Evolutionary conservation across 2,797 vertebrate species (phyloP), one percentile per base, ranked within the genome.

Genomic region (Ibycter americanus): DNA sequence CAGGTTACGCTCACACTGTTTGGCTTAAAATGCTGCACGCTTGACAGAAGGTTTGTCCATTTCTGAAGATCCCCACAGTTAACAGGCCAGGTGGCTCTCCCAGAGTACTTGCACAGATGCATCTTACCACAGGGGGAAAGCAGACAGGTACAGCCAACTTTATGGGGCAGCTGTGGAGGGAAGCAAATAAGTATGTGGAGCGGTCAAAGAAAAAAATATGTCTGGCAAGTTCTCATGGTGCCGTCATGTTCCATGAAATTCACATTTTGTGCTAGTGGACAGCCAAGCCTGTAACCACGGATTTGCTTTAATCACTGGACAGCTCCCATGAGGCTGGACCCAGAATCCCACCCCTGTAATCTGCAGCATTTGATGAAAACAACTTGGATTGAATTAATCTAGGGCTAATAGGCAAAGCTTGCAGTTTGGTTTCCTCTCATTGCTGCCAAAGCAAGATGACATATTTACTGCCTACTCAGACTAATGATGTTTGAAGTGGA

Each of bases 241-340:
- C 78, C 36, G 96, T 97, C 93, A 93, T 97, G 94, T 96, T 97
- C 94, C 88, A 91, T 92, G 96, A 96, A 93, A 92, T 91, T 76
- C 93, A 96, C 94, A 90, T 94, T 96, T 32, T 97, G 96, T 97
- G 96, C 97, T 98, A 97, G 93, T 94, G 96, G 95, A 95, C 89
- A 91, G 89, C 96, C 97, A 97, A 78, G 76, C 86, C 94, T 89
- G 34, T 90, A 97, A 97, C 96, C 40, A 36, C 78, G 25, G 96
- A 97, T 97, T 96, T 97, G 81, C 96, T 97, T 97, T 97, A 98
- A 98, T 98, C 97, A 97, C 95, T 96, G 94, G 97, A 97, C 96
- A 97, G 96, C 90, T 97, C 96, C 97, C 87, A 88, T 10, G 97
- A 97, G 96, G 93, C 87, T 83, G 96, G 92, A 82, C 93, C 63